phyloP scores from a whole-genome alignment of 2,797 vertebrate species.

The Choloepus didactylus region DNA sequence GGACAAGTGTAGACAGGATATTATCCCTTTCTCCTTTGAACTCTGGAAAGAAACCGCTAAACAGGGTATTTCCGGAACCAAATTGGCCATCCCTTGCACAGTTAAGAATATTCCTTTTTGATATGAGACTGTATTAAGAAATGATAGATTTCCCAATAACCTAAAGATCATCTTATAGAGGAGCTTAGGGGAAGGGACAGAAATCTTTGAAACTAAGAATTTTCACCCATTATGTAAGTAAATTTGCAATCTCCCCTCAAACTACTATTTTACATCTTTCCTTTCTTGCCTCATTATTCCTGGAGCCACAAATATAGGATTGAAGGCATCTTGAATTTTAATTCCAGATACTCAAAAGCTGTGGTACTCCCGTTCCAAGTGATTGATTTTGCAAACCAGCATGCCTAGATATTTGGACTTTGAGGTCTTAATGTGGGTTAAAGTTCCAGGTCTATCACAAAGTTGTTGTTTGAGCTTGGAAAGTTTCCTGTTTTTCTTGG shows the following conservation, averaged over 20 bases:
- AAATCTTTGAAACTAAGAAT: neutral
- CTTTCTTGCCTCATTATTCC: neutral
- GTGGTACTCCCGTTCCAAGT: neutral
- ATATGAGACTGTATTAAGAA: neutral
- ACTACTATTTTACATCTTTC: neutral
- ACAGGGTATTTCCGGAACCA: neutral
- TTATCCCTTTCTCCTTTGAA: neutral
- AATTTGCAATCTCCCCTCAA: neutral
- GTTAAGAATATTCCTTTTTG: neutral
- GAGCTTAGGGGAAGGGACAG: neutral
- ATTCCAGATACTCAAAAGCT: constrained; percentile 2
- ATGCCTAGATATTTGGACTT: neutral
- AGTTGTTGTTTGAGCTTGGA: neutral
- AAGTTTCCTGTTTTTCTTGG: neutral
- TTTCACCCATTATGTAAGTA: neutral
- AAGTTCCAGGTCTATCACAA: neutral
- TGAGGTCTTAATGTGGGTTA: neutral
- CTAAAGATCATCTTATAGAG: neutral
- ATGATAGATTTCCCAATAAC: neutral
- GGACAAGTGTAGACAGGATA: neutral
- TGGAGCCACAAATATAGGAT: neutral
- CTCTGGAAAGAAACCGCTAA: neutral
- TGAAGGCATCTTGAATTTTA: neutral
- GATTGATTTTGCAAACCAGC: neutral
- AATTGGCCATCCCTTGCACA: neutral